Evolutionary conservation across 2,797 vertebrate species (phyloP).

Genomic region (Alca torda): DNA sequence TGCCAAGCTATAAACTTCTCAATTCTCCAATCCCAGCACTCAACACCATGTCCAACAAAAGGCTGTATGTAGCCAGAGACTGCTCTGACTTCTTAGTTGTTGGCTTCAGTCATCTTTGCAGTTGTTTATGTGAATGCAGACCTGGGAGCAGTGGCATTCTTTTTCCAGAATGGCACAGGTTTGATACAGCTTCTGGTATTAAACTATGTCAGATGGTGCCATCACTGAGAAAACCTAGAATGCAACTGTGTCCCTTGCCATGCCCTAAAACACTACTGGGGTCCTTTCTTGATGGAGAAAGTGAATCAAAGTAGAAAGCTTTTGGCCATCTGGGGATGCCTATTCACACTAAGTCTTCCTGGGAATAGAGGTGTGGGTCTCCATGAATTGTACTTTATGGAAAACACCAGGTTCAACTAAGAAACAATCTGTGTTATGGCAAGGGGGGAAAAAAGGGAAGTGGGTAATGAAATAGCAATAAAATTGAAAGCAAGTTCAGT

Average conservation of each 20-base stretch:
- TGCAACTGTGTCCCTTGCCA: background rate
- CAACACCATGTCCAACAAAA: background rate
- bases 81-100: background rate
- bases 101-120: background rate
- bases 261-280: background rate
- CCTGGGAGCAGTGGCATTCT: background rate
- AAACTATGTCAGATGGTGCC: background rate
- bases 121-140: background rate
- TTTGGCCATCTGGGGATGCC: background rate
- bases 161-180: background rate
- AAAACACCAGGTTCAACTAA: background rate
- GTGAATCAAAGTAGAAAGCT: background rate
- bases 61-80: background rate
- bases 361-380: background rate
- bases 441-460: background rate
- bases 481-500: background rate
- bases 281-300: background rate
- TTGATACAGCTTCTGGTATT: background rate
- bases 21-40: background rate
- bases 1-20: background rate
- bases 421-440: background rate
- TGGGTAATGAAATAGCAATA: background rate
- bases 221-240: background rate
- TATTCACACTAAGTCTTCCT: background rate
- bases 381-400: background rate